Percentiles rank a stretch among this genome's conserved stretches.
Evolutionary conservation across 2,888 invertebrate species (phyloP).

Genomic region (Cephus pygmeus): DNA sequence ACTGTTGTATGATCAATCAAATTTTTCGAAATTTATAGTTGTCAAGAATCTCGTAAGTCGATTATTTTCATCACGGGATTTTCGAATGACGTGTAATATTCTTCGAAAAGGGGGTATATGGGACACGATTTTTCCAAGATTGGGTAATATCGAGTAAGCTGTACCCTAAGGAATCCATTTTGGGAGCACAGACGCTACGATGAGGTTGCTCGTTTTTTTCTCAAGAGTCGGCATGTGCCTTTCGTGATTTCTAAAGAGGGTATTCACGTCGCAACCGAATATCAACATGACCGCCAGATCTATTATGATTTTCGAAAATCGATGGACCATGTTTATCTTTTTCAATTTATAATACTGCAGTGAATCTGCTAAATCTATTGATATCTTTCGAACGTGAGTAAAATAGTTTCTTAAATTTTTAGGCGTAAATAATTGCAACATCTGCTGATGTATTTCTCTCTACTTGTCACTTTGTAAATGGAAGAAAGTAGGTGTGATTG

Average conservation of each 20-base stretch:
- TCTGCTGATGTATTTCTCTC: neutral
- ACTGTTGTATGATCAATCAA: neutral
- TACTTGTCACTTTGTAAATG: neutral
- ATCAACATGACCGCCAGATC: constrained; percentile 31
- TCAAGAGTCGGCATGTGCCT: neutral
- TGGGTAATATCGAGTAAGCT: neutral
- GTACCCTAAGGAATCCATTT: neutral
- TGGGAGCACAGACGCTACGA: neutral
- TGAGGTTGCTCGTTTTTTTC: neutral
- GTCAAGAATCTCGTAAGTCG: too few relatives aligned
- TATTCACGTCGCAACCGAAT: constrained; percentile 27
- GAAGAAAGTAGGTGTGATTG: neutral
- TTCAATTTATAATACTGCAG: too few relatives aligned
- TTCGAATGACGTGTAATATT: neutral
- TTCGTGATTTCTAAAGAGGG: constrained; percentile 29
- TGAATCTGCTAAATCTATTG: neutral
- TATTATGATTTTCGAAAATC: constrained; percentile 24
- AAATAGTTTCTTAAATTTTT: neutral
- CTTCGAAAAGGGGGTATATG: neutral
- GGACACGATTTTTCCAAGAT: neutral
- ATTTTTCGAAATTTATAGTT: neutral
- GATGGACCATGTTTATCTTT: neutral
- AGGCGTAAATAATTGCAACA: neutral
- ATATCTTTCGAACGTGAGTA: neutral
- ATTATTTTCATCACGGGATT: neutral